Evolutionary conservation across 2,888 invertebrate species (phyloP), one percentile per base, ranked within the genome.

Genomic region (Pheosia gnoma): DNA sequence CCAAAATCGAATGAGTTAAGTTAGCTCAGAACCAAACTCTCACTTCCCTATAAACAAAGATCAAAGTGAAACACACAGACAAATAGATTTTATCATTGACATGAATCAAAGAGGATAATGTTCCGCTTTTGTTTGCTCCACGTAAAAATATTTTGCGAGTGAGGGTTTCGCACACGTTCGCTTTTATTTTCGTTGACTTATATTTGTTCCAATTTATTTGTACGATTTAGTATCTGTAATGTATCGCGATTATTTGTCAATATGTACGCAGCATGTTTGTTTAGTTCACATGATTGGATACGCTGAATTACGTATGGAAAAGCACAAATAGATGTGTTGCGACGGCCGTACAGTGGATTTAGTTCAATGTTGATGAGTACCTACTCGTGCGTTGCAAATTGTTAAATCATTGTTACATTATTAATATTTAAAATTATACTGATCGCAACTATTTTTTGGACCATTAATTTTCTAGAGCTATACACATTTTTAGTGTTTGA

Each of bases 71-170:
- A 80, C 77, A 72, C 73, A 68, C 68, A 70, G 65, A 73, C 74
- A 75, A 77, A 78, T 70, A 75, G 72, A 78, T 79, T 80, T 77
- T 81, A 81, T 81, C 79, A 75, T 68, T 66, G 71, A 73, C 63
- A 72, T 80, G 79, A 80, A 75, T 81, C 80, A 76, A 70, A 69
- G 69, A 61, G 66, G 68, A 72, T 80, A 79, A 78, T 79, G 72
- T 59, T 70, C 65, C 69, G 70, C 66, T 72, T 79, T 77, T 80
- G 80, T 80, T 81, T 78, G 74, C 67, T 71, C 65, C 66, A 75
- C 67, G 71, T 71, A 75, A 74, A 74, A 79, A 72, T 74, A 75
- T 72, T 74, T 65, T 68, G 71, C 63, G 58, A 72, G 57, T 64
- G 65, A 76, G 71, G 73, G 70, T 73, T 69, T 66, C 63, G 65